These are phyloP conservation scores for Poeciliopsis turrubarensis DNA, from an alignment of 2,113 vertebrate species.

Conservation along the genomic window DNA sequence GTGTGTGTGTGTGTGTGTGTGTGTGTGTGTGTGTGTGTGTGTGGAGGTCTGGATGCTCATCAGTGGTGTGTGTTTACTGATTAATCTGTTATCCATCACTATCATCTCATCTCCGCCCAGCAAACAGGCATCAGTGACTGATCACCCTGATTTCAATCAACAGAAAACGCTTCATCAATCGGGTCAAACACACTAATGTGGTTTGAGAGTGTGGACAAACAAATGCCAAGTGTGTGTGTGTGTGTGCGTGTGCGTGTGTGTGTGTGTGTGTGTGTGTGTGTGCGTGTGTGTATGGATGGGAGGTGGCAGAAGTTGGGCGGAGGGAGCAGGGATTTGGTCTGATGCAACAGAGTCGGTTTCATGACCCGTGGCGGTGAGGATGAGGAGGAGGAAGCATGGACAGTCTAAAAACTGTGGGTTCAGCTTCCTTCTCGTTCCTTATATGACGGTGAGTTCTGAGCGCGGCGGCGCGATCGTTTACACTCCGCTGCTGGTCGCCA, in stretches of 20 bases:
- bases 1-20: no score
- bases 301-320: neutral
- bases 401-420: constrained; percentile 57
- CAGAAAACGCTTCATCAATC: constrained; percentile 61
- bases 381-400: constrained; percentile 51
- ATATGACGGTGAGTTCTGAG: constrained; percentile 66
- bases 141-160: constrained; percentile 55
- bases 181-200: constrained; percentile 67
- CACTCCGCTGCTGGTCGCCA: constrained; percentile 52
- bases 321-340: constrained; percentile 18
- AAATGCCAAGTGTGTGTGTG: constrained; percentile 29
- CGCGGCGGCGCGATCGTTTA: constrained; percentile 69
- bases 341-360: constrained; percentile 77
- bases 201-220: constrained; percentile 56
- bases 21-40: neutral
- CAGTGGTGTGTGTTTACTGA: constrained; percentile 47
- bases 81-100: constrained; percentile 62
- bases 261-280: neutral
- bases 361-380: constrained; percentile 64
- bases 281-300: constrained; percentile 1
- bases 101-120: constrained; percentile 52
- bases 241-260: constrained; percentile 1
- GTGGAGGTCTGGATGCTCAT: constrained; percentile 3
- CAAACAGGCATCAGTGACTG: constrained; percentile 65
- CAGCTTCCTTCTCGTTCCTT: constrained; percentile 57